These are phyloP conservation scores for Megaptera novaeangliae DNA, from an alignment of 2,113 vertebrate genomes.

Conservation along the genomic window DNA sequence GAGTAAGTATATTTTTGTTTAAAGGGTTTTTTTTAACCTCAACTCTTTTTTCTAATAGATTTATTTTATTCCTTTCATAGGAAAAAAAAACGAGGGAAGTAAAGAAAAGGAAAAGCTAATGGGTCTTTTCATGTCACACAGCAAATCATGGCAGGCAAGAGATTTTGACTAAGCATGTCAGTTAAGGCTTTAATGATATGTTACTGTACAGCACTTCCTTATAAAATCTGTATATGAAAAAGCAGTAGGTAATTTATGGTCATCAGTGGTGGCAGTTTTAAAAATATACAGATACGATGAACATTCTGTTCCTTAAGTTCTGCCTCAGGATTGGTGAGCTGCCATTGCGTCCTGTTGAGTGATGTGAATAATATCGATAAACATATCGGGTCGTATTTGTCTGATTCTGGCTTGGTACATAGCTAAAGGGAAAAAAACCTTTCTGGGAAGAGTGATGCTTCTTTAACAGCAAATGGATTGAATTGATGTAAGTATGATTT, in stretches of 20 bases:
- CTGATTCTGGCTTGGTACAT: background rate
- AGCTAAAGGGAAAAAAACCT: background rate
- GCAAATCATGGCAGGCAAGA: background rate
- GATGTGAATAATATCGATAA: background rate
- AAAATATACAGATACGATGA: background rate
- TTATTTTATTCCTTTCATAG: background rate
- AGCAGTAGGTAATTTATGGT: background rate
- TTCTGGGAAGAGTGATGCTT: background rate
- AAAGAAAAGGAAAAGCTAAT: background rate
- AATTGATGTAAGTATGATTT: slow-evolving; percentile 6
- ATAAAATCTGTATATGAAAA: background rate
- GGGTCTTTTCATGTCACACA: background rate
- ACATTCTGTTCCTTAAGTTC: background rate
- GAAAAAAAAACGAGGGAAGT: background rate
- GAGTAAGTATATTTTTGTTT: background rate
- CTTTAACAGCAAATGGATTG: slow-evolving; percentile 19
- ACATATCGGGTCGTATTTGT: background rate
- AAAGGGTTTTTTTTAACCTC: background rate
- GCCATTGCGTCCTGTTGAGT: background rate
- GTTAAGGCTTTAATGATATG: background rate
- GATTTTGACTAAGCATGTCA: background rate
- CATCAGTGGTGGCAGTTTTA: background rate
- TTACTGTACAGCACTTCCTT: background rate
- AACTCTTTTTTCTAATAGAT: background rate
- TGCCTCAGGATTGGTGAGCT: background rate